These are phyloP conservation scores for Potamilus streckersoni DNA, from an alignment of 1,140 invertebrate species.

Conservation along the genomic window DNA sequence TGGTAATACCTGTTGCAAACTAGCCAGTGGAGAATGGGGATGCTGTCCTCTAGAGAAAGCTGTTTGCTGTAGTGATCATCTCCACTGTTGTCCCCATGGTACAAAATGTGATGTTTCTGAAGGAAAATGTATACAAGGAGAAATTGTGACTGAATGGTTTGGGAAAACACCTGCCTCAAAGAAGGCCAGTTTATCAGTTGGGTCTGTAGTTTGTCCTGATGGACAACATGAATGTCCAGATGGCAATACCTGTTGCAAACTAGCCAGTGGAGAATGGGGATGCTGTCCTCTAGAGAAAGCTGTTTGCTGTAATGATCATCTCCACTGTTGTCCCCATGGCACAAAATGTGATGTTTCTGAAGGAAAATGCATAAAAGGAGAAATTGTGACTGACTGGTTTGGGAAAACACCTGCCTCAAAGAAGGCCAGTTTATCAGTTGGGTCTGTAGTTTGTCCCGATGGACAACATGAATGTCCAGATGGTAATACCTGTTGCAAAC, in stretches of 20 bases:
- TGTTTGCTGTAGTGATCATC: constrained; percentile 49
- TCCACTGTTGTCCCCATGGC: constrained; percentile 34
- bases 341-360: constrained; percentile 29
- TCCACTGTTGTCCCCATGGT: constrained; percentile 34
- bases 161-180: not conserved
- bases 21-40: constrained; percentile 38
- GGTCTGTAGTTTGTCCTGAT: constrained; percentile 20
- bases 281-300: constrained; percentile 41
- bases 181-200: not conserved
- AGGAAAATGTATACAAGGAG: constrained; percentile 8
- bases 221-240: constrained; percentile 46
- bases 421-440: not conserved
- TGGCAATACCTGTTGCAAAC: constrained; percentile 51
- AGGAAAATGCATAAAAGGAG: constrained; percentile 6
- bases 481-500: constrained; percentile 51
- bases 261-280: constrained; percentile 38
- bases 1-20: constrained; percentile 51
- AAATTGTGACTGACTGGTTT: constrained; percentile 1
- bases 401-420: not conserved
- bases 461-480: constrained; percentile 46
- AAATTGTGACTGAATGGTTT: not conserved
- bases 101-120: constrained; percentile 29
- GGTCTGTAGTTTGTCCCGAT: constrained; percentile 20
- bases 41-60: constrained; percentile 41
- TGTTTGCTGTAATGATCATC: constrained; percentile 49